Evolutionary conservation across 2,797 vertebrate species (phyloP).

Genomic region (Discoglossus pictus): DNA sequence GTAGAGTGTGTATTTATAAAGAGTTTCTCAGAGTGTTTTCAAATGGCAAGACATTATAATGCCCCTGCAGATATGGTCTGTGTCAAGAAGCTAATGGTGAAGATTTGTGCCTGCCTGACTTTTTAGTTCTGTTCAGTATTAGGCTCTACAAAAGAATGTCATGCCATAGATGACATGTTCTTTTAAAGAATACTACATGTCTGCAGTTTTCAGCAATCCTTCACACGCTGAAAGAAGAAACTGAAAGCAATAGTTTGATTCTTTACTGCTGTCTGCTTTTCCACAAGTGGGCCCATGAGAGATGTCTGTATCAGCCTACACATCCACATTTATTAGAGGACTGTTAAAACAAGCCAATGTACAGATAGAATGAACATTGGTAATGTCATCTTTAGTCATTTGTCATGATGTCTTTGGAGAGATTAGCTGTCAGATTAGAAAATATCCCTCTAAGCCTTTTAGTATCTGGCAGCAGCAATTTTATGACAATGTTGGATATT

Average conservation of each 20-base stretch:
- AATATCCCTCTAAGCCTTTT: constrained; percentile 64
- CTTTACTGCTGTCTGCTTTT: constrained; percentile 20
- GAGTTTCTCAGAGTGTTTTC: too few species aligned
- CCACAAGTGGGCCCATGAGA: constrained; percentile 21
- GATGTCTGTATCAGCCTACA: constrained; percentile 49
- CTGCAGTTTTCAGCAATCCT: neutral
- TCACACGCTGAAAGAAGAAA: neutral
- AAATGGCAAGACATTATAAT: too few species aligned
- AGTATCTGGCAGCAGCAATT: constrained; percentile 64
- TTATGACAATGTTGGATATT: constrained; percentile 53
- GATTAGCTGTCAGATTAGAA: constrained; percentile 78
- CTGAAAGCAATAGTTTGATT: constrained; percentile 19
- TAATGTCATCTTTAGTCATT: constrained; percentile 58
- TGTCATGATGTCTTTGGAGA: constrained; percentile 66
- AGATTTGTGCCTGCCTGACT: neutral
- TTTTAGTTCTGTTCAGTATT: neutral
- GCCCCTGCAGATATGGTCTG: too few species aligned
- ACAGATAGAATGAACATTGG: constrained; percentile 37
- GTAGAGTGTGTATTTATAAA: too few species aligned
- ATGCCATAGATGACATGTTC: neutral
- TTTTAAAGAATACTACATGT: neutral
- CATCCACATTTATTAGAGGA: constrained; percentile 49
- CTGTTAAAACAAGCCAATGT: constrained; percentile 34
- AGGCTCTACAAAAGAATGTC: neutral
- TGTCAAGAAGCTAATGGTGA: neutral